Evolutionary conservation across 2,797 vertebrate species (phyloP).

Genomic region (Takifugu ocellatus): DNA sequence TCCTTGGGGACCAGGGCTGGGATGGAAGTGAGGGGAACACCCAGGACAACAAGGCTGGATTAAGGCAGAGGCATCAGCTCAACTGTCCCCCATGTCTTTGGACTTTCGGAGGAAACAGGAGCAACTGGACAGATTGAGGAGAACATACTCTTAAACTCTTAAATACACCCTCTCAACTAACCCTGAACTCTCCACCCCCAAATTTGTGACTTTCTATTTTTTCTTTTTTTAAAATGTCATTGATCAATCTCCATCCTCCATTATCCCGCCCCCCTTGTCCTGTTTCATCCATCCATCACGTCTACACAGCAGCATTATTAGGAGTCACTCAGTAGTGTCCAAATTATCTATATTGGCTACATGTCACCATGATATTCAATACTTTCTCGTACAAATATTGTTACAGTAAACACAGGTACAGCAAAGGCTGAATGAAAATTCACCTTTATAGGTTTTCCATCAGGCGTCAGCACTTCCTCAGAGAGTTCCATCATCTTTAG

Average conservation of each 20-base stretch:
- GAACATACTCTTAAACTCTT: not conserved
- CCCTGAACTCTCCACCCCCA: too few species aligned
- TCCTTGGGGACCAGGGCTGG: too few species aligned
- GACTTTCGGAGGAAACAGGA: too few species aligned
- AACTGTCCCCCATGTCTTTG: too few species aligned
- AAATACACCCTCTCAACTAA: not conserved
- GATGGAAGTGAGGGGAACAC: too few species aligned
- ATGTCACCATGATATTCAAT: too few species aligned
- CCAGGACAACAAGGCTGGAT: too few species aligned
- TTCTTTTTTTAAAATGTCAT: not conserved
- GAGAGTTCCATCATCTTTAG: slow-evolving; percentile 99
- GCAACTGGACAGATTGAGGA: too few species aligned
- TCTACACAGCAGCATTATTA: not conserved
- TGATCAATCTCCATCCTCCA: not conserved
- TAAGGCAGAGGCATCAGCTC: too few species aligned
- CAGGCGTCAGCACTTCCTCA: slow-evolving; percentile 95
- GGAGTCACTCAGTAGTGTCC: slow-evolving; percentile 1
- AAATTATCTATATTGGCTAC: not conserved
- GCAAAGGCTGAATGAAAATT: slow-evolving; percentile 29
- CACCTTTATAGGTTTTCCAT: slow-evolving; percentile 95
- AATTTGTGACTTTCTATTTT: not conserved
- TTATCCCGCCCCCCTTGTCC: too few species aligned
- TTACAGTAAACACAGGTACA: not conserved
- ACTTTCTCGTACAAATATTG: not conserved
- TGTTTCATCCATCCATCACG: not conserved